A percentile compares a stretch with the other conserved stretches of the same genome.
Evolutionary conservation across 2,113 vertebrate species (phyloP).

Genomic region (Talpa occidentalis): DNA sequence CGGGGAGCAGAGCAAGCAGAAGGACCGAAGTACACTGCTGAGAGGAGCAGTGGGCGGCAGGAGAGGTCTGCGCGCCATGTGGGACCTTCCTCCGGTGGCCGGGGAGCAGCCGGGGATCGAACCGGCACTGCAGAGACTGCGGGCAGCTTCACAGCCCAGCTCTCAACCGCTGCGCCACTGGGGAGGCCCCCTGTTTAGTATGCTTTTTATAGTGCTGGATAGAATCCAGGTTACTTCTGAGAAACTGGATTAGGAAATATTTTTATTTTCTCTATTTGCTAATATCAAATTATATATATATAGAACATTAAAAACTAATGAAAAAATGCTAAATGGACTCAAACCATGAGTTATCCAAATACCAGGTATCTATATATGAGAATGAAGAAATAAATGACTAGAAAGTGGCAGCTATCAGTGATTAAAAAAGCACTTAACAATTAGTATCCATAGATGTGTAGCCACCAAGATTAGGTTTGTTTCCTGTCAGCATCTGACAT

Average conservation of each 20-base stretch:
- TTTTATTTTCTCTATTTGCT: neutral
- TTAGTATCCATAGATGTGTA: neutral
- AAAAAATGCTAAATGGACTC: neutral
- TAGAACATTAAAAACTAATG: neutral
- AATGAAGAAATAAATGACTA: neutral
- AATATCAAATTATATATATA: neutral
- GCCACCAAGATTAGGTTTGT: neutral
- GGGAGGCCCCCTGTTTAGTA: too few relatives aligned
- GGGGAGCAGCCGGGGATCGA: too few relatives aligned
- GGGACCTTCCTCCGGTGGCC: too few relatives aligned
- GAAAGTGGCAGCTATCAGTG: neutral
- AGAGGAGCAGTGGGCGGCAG: too few relatives aligned
- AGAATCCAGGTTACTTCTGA: neutral
- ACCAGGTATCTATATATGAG: neutral
- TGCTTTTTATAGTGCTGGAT: neutral
- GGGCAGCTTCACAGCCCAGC: too few relatives aligned
- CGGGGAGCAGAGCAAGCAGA: too few relatives aligned
- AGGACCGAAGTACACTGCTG: too few relatives aligned
- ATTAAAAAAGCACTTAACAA: neutral
- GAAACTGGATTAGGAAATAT: constrained; percentile 20
- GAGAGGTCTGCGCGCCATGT: too few relatives aligned
- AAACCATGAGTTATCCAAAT: neutral
- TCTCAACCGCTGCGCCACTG: too few relatives aligned
- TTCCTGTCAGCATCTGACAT: neutral
- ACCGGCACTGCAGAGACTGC: too few relatives aligned